Percentiles rank a stretch among this genome's conserved stretches.
Conservation (phyloP, 2,888 invertebrate genomes). For the Leucozona laternaria region DNA sequence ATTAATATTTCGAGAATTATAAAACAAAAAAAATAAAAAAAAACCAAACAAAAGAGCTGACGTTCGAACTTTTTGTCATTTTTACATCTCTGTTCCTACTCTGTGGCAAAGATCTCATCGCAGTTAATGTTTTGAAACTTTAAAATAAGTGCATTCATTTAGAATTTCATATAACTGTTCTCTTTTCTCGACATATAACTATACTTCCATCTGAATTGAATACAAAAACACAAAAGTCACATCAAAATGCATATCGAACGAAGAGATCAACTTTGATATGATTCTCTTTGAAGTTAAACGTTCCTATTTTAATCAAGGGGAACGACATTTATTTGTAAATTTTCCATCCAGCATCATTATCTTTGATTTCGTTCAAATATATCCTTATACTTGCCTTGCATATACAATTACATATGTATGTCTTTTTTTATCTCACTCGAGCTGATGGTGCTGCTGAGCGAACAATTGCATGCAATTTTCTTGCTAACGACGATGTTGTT, state of each 20-base stretch:
- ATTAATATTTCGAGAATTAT: too few species aligned
- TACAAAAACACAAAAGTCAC: background rate
- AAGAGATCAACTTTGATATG: background rate
- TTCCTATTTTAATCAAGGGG: background rate
- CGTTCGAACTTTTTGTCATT: background rate
- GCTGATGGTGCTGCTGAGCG: background rate
- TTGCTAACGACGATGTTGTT: conserved; percentile 63
- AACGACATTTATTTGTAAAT: conserved; percentile 12
- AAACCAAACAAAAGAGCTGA: conserved; percentile 22
- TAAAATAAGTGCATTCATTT: too few species aligned
- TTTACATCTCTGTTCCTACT: too few species aligned
- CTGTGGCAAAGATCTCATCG: background rate
- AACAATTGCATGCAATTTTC: conserved; percentile 68
- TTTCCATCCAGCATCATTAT: conserved; percentile 24
- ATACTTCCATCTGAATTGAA: background rate
- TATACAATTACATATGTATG: too few species aligned
- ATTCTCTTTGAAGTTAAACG: background rate
- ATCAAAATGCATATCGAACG: background rate
- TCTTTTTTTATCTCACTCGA: background rate
- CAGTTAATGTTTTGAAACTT: background rate
- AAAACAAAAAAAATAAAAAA: too few species aligned
- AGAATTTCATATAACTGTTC: too few species aligned
- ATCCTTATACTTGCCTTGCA: background rate
- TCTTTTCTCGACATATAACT: too few species aligned
- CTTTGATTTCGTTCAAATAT: conserved; percentile 13